These are phyloP conservation scores for Pseudanteris insignis DNA, from an alignment of 2,888 invertebrate species.

Conservation along the genomic window DNA sequence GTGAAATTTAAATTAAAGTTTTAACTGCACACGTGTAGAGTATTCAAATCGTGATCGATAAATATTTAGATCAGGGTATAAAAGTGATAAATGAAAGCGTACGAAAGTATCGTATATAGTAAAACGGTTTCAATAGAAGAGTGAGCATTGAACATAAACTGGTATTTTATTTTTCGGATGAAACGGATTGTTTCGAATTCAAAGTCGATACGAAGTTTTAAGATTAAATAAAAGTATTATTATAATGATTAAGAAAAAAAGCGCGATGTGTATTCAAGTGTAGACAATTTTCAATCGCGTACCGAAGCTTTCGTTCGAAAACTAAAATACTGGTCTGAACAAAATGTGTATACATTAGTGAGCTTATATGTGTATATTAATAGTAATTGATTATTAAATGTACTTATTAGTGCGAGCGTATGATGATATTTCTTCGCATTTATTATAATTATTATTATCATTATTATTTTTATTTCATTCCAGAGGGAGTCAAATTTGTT, in stretches of 20 bases:
- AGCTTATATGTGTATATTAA: conserved; percentile 54
- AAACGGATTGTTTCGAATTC: conserved; percentile 1
- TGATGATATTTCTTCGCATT: no score
- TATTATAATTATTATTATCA: no score
- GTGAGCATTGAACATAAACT: conserved; percentile 10
- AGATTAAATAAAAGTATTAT: no score
- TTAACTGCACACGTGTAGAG: not conserved
- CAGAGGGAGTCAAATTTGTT: no score
- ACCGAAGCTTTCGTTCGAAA: conserved; percentile 27
- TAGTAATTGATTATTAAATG: conserved; percentile 37
- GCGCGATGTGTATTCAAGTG: no score
- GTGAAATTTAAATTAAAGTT: not conserved
- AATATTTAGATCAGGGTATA: conserved; percentile 42
- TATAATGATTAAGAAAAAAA: no score
- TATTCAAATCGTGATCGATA: conserved; percentile 23
- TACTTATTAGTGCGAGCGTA: conserved; percentile 33
- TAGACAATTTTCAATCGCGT: no score
- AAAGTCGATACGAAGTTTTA: no score
- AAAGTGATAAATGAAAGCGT: conserved; percentile 46
- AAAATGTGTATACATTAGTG: conserved; percentile 46
- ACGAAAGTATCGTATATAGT: conserved; percentile 24
- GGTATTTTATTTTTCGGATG: conserved; percentile 36
- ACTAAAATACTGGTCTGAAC: conserved; percentile 25
- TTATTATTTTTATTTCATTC: no score
- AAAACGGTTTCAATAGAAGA: conserved; percentile 12